Conservation (phyloP, 2,797 vertebrate genomes). For the Pogonophryne albipinna region DNA sequence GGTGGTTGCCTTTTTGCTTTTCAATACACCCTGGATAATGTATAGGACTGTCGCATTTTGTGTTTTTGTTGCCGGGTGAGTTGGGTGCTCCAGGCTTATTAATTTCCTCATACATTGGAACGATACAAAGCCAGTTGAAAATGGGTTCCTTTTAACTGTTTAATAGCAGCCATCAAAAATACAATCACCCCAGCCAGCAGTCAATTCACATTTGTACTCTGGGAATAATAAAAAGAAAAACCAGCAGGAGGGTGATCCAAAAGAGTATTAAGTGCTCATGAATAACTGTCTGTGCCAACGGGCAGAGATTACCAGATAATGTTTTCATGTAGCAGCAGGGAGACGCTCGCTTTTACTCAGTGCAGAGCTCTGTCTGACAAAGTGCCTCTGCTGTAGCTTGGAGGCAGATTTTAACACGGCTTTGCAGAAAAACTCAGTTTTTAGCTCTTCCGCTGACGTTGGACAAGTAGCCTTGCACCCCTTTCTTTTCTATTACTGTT, state of each 20-base stretch:
- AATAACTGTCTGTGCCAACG: constrained; percentile 55
- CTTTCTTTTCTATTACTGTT: constrained; percentile 12
- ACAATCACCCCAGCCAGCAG: constrained; percentile 15
- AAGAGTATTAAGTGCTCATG: constrained; percentile 62
- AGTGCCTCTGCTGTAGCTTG: constrained; percentile 43
- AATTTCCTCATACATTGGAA: no score
- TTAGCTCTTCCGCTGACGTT: constrained; percentile 15
- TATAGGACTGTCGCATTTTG: background rate
- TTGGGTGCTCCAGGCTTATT: no score
- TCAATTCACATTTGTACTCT: constrained; percentile 21
- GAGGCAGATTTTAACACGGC: constrained; percentile 33
- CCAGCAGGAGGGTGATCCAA: constrained; percentile 43
- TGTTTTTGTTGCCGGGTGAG: no score
- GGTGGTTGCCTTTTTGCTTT: no score
- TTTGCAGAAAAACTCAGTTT: background rate
- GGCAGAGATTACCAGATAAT: constrained; percentile 70
- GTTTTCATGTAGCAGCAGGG: constrained; percentile 56
- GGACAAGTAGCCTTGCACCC: constrained; percentile 6
- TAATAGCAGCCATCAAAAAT: constrained; percentile 7
- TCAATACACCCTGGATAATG: no score
- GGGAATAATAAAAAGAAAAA: constrained; percentile 10
- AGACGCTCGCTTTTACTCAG: constrained; percentile 39
- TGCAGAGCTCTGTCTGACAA: constrained; percentile 38
- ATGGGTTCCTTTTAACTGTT: constrained; percentile 14
- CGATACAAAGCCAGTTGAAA: no score